A percentile compares a stretch with the other conserved stretches of the same genome.
phyloP scores from a whole-genome alignment of 1,140 invertebrate species.

The Contarinia nasturtii region DNA sequence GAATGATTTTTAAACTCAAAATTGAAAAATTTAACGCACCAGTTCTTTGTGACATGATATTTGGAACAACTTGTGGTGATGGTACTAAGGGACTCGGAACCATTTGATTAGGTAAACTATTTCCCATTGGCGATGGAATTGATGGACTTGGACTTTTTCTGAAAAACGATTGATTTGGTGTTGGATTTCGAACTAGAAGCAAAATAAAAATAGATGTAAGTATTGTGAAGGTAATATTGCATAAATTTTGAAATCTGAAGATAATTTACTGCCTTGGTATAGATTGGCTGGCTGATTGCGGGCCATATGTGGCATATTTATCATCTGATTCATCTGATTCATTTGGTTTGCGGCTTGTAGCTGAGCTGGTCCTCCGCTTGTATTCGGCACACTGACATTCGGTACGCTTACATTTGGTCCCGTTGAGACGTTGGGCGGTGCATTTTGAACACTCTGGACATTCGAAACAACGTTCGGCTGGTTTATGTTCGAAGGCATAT shows the following conservation, averaged over 20 bases:
- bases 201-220: background rate
- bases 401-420: constrained; percentile 9
- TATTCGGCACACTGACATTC: background rate
- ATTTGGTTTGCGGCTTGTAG: constrained; percentile 12
- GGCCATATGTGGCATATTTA: constrained; percentile 15
- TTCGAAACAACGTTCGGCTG: background rate
- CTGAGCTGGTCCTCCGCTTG: constrained; percentile 13
- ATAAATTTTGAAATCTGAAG: too few relatives aligned
- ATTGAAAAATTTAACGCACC: constrained; percentile 3
- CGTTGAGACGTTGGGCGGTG: constrained; percentile 5
- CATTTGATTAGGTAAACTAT: constrained; percentile 1
- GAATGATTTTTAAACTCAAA: background rate
- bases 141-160: constrained; percentile 30
- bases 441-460: background rate
- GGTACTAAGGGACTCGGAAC: constrained; percentile 44
- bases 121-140: constrained; percentile 12
- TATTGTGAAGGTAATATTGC: too few relatives aligned
- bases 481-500: background rate
- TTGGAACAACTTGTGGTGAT: constrained; percentile 35
- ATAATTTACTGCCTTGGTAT: too few relatives aligned
- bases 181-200: constrained; percentile 25
- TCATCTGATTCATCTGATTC: constrained; percentile 11
- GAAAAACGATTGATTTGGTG: constrained; percentile 29
- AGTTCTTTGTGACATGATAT: constrained; percentile 25
- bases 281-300: constrained; percentile 3